These are phyloP conservation scores for Tenthredo amoena DNA, from an alignment of 2,888 invertebrate species.

Conservation along the genomic window DNA sequence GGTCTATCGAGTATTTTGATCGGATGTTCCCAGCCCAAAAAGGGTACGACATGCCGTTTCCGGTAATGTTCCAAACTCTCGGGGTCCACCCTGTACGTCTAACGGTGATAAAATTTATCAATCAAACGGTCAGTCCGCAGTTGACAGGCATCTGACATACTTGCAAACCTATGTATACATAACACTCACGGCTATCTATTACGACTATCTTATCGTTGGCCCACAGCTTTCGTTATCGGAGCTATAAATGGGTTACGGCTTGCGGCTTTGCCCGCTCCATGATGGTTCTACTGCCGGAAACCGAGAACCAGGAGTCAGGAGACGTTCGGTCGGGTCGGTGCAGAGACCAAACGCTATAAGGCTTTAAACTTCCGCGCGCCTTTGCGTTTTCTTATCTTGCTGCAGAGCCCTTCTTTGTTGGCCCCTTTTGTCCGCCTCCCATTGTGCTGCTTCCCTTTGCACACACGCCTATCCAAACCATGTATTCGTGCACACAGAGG, in stretches of 20 bases:
- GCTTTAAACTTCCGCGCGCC: slow-evolving; percentile 44
- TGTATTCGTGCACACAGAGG: slow-evolving; percentile 53
- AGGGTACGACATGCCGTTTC: background rate
- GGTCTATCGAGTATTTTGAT: background rate
- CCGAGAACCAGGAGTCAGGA: slow-evolving; percentile 6
- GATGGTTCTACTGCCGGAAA: background rate
- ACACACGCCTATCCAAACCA: slow-evolving; percentile 58
- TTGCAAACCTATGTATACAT: background rate
- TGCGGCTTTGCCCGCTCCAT: background rate
- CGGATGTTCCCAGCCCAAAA: background rate
- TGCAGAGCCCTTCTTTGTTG: slow-evolving; percentile 63
- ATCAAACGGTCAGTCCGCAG: background rate
- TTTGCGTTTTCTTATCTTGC: slow-evolving; percentile 44
- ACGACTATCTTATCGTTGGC: slow-evolving; percentile 25
- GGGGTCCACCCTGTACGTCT: background rate
- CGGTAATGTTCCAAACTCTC: background rate
- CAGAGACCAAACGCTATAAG: slow-evolving; percentile 28
- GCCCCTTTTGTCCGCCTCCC: slow-evolving; percentile 61
- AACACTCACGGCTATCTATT: slow-evolving; percentile 18
- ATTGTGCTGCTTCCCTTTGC: slow-evolving; percentile 59
- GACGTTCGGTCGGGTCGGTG: slow-evolving; percentile 6
- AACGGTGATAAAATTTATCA: background rate
- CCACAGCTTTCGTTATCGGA: slow-evolving; percentile 17
- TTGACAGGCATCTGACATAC: background rate
- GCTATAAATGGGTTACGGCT: slow-evolving; percentile 42